Conservation (phyloP, 2,888 invertebrate species). For the Hololepta plana region DNA sequence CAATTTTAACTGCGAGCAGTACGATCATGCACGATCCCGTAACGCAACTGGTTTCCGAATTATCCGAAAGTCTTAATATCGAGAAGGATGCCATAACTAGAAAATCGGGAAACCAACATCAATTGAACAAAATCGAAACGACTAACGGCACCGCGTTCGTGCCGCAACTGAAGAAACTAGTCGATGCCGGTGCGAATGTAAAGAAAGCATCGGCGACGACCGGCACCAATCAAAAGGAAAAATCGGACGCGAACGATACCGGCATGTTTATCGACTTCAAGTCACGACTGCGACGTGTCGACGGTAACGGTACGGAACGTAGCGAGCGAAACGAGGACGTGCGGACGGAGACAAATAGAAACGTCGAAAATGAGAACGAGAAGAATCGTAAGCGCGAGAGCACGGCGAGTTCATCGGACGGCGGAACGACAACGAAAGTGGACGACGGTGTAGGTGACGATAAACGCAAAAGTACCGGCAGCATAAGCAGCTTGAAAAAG, state of each 20-base stretch:
- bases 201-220: too few relatives aligned
- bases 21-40: constrained; percentile 49
- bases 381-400: constrained; percentile 27
- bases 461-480: constrained; percentile 79
- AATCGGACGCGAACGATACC: constrained; percentile 33
- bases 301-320: constrained; percentile 26
- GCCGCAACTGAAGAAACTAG: constrained; percentile 54
- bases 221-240: constrained; percentile 29
- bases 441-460: constrained; percentile 61
- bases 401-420: constrained; percentile 26
- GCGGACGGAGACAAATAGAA: constrained; percentile 7
- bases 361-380: constrained; percentile 13
- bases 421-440: constrained; percentile 25
- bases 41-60: constrained; percentile 62
- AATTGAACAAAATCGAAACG: constrained; percentile 11
- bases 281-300: constrained; percentile 66
- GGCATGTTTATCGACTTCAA: constrained; percentile 67
- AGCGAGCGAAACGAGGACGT: constrained; percentile 11
- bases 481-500: constrained; percentile 81
- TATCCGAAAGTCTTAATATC: constrained; percentile 67
- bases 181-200: constrained; percentile 42
- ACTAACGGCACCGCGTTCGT: constrained; percentile 35
- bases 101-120: constrained; percentile 10
- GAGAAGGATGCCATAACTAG: constrained; percentile 20
- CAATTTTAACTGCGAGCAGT: constrained; percentile 28